A percentile compares a stretch with the other conserved stretches of the same genome.
Evolutionary conservation across 1,140 invertebrate genomes (phyloP).

Genomic region (Drosophila orosa): DNA sequence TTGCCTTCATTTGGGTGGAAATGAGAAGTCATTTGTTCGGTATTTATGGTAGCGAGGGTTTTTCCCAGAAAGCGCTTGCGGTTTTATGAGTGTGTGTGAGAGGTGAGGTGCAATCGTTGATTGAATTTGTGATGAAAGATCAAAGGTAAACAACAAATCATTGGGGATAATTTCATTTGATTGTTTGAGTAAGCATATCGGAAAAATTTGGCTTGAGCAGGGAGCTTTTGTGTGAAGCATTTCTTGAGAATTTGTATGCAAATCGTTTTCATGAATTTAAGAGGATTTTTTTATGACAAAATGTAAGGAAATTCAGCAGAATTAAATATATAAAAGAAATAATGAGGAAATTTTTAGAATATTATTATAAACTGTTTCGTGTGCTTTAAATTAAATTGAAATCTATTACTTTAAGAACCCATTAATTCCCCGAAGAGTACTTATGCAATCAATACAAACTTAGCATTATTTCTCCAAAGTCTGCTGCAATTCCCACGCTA

Average conservation of each 20-base stretch:
- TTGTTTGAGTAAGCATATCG: conserved; percentile 15
- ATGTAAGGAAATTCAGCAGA: neutral
- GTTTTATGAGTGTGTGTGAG: neutral
- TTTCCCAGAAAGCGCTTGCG: conserved; percentile 4
- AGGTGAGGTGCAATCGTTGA: conserved; percentile 4
- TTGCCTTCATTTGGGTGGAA: conserved; percentile 60
- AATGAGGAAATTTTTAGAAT: no score
- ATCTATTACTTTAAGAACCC: neutral
- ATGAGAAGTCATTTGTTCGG: conserved; percentile 64
- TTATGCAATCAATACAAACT: conserved; percentile 15
- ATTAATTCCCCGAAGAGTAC: neutral
- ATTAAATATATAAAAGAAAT: neutral
- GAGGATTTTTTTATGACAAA: neutral
- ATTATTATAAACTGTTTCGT: no score
- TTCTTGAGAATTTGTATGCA: neutral
- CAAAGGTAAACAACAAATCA: conserved; percentile 45
- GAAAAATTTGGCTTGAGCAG: neutral
- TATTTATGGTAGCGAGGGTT: conserved; percentile 40
- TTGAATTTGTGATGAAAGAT: conserved; percentile 39
- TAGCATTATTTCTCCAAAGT: neutral
- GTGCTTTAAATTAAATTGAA: neutral
- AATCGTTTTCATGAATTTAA: neutral
- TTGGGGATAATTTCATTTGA: conserved; percentile 17
- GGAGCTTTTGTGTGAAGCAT: neutral
- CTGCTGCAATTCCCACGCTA: conserved; percentile 33